phyloP scores from a whole-genome alignment of 2,888 invertebrate genomes.

The Lapara coniferarum region DNA sequence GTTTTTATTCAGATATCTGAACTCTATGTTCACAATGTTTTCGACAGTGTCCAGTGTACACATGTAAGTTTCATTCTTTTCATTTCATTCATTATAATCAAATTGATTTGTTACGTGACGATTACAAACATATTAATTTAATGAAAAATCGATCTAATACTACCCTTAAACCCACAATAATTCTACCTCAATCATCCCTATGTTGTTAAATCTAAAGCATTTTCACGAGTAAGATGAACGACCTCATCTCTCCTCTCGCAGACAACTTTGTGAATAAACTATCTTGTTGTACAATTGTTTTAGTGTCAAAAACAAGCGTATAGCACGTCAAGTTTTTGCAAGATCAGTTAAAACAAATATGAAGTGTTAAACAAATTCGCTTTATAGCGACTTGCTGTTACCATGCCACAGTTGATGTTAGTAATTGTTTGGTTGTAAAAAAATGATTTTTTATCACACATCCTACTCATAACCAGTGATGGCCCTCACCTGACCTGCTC shows the following conservation, averaged over 20 bases:
- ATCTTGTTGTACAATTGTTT: neutral
- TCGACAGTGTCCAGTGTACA: no score
- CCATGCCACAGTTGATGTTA: slow-evolving; percentile 21
- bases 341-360: slow-evolving; percentile 17
- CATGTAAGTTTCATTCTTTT: no score
- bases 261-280: neutral
- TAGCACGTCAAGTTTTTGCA: slow-evolving; percentile 11
- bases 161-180: neutral
- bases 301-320: neutral
- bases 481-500: slow-evolving; percentile 46
- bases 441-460: slow-evolving; percentile 38
- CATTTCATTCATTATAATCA: no score
- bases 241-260: neutral
- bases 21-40: no score
- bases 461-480: slow-evolving; percentile 40
- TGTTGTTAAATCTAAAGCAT: neutral
- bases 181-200: neutral
- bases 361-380: slow-evolving; percentile 19
- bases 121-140: neutral
- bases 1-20: no score
- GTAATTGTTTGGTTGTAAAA: slow-evolving; percentile 38
- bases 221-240: neutral
- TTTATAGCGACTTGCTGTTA: slow-evolving; percentile 20
- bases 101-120: no score
- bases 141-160: neutral